Evolutionary conservation across 2,113 vertebrate species (phyloP), one percentile per base, ranked within the genome.

Genomic region (Pelvicachromis taeniatus): DNA sequence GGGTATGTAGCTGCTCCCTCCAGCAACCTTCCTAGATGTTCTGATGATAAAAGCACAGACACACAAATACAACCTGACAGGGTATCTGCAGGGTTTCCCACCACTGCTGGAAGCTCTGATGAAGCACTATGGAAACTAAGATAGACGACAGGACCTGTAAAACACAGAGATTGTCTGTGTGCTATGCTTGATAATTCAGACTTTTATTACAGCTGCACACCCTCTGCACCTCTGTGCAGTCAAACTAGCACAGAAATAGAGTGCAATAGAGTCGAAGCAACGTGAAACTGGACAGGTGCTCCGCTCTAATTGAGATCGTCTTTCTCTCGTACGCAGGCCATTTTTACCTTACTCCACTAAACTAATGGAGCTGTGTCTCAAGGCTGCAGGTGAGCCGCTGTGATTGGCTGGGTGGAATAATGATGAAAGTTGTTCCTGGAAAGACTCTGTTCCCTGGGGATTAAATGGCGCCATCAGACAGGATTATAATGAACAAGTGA

Each of bases 301-400:
- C 0, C 29, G 53, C 38, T 35, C 54, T 78, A 82, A 82, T 29
- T 55, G 73, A 68, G 79, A 48, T 38, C 17, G 21, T 42, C 54
- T 54, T 58, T 52, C 50, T 77, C 35, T 35, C 48, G 77, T 35
- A 54, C 75, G 68, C 33, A 29, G n/a, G 45, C 45, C 33, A 16
- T 48, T 83, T 70, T 54, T 42, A 79, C 78, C 48, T 45, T 35
- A 23, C 10, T 77, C 56, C 13, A 17, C 78, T 48, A 53, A 52
- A 29, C 29, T 78, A 77, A 70, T 45, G 58, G 48, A 12, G 77
- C 63, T 63, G 35, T 8, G 48, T 29, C 73, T 81, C 77, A 29
- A 55, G 55, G 84, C 54, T 77, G 55, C 55, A 84, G 86, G 78
- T 81, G 86, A 81, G 58, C 40, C 53, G 58, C 82, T 78, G 68